Base-by-base conservation (phyloP, 2,797 vertebrate species). In the Peromyscus eremicus region DNA sequence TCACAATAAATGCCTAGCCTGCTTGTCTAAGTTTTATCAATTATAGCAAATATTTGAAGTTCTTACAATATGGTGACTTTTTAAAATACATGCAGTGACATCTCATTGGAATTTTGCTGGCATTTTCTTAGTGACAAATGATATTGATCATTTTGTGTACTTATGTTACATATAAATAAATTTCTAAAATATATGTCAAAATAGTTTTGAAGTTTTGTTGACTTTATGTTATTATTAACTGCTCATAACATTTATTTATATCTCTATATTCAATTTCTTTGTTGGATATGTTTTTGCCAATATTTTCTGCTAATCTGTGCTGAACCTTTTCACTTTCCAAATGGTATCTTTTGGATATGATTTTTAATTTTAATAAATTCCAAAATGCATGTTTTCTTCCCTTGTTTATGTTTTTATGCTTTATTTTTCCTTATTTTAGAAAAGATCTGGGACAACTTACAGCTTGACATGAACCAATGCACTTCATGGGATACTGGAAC, bases 321-420 rank as follows among this genome's bases (percentile, higher is more conserved):
- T 14, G 43, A 81, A 6, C 1, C 14, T 85, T 88, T 94, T 92
- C 43, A 71, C 70, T 95, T 96, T 87, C 14, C 43, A 95, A 89
- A 62, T 57, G 32, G 2, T 29, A 68, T 55, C 25, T 84, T 86
- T 80, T 71, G 16, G 49, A 32, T 77, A 40, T 34, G 25, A 89
- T 64, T 71, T 80, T 68, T 89, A 73, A 94, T 68, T 89, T 96
- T 91, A 9, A 64, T 92, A 25, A 81, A 76, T 23, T 81, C 4
- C 3, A 76, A 55, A 34, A 37, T 25, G 66, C 10, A 40, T 94
- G n/a, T 29, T 68, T 90, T 90, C 66, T 77, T 81, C 40, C 17
- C 43, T 94, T 37, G 6, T 46, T 62, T 32, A 52, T 89, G 10
- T 29, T 29, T 88, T 91, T 19, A 32, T 21, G 2, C 29, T 32